Evolutionary conservation across 2,113 vertebrate species (phyloP).

Genomic region (Pao palembangensis): DNA sequence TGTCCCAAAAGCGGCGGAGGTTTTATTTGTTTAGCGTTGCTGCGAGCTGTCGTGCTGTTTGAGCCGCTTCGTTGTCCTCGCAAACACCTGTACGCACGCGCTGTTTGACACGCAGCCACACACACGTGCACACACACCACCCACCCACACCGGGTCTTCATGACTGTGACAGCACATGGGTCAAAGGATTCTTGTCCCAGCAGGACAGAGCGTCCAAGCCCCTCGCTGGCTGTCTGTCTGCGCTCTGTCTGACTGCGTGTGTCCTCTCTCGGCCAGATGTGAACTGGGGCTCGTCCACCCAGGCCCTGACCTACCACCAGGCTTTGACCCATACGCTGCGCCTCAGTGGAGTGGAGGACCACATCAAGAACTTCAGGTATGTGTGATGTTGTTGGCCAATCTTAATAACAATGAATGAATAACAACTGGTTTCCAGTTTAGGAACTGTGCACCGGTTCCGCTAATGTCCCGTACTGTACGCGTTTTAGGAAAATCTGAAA

Average conservation of each 20-base stretch:
- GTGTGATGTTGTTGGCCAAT: no score
- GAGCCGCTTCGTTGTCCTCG: not conserved
- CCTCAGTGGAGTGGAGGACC: constrained; percentile 93
- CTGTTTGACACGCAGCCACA: constrained; percentile 65
- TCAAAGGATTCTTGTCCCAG: constrained; percentile 20
- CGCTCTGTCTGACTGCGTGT: constrained; percentile 30
- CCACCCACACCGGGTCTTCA: constrained; percentile 25
- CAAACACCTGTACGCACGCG: constrained; percentile 46
- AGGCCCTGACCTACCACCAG: constrained; percentile 94
- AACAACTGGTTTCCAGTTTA: no score
- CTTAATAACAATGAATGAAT: no score
- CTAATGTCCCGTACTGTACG: no score
- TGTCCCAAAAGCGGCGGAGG: no score
- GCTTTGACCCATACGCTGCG: constrained; percentile 92
- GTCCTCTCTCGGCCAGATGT: constrained; percentile 82
- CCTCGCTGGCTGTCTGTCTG: constrained; percentile 45
- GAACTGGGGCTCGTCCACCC: constrained; percentile 98
- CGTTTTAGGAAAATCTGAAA: no score
- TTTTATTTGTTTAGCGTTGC: not conserved
- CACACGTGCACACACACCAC: no score
- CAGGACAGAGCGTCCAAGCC: constrained; percentile 1
- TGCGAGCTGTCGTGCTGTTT: not conserved
- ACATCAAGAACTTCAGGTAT: constrained; percentile 97
- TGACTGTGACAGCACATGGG: constrained; percentile 43
- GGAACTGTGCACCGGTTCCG: no score